These are phyloP conservation scores for Ridgeia piscesae DNA, from an alignment of 1,140 invertebrate species.

Conservation along the genomic window DNA sequence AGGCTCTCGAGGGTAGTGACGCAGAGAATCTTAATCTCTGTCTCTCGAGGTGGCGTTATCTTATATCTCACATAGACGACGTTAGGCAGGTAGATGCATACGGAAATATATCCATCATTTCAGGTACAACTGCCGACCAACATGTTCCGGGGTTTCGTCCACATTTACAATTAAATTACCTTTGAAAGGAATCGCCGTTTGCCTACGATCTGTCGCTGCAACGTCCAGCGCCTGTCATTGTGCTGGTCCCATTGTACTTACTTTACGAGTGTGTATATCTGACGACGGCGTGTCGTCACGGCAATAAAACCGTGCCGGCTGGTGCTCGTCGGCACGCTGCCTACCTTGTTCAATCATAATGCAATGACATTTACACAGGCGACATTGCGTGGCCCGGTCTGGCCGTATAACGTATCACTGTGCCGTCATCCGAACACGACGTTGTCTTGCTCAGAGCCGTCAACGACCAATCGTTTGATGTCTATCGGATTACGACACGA, in stretches of 20 bases:
- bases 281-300: background rate
- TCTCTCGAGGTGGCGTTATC: background rate
- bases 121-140: background rate
- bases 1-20: background rate
- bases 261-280: background rate
- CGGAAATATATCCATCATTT: background rate
- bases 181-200: background rate
- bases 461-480: background rate
- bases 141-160: background rate
- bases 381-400: background rate
- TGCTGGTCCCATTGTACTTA: background rate
- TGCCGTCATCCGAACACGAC: background rate
- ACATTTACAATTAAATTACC: background rate
- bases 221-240: background rate
- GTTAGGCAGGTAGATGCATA: background rate
- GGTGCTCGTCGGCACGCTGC: background rate
- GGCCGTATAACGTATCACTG: no score
- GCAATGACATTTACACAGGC: background rate
- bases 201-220: background rate
- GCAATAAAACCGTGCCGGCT: background rate
- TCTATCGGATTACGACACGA: background rate
- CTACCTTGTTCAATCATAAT: background rate
- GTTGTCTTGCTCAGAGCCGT: background rate
- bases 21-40: background rate
- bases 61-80: background rate